Percentiles rank a stretch among this genome's conserved stretches.
Conservation (phyloP, 2,888 invertebrate genomes). For the Dorcus parallelipipedus region DNA sequence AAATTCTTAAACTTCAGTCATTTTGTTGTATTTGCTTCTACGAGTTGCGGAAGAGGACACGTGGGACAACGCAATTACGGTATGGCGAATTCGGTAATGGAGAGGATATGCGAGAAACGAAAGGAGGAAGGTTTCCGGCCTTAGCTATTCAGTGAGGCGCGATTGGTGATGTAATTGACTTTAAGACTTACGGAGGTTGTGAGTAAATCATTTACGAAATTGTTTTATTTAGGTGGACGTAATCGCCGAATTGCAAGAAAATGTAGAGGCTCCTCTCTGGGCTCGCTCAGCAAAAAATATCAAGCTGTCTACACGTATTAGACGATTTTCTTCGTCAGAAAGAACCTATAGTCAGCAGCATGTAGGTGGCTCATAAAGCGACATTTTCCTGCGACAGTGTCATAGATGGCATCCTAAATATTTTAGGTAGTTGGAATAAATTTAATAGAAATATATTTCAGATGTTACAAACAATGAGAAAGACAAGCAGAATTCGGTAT, state of each 20-base stretch:
- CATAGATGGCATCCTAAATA: slow-evolving; percentile 30
- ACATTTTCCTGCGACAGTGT: slow-evolving; percentile 41
- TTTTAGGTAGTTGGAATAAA: slow-evolving; percentile 50
- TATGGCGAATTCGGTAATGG: slow-evolving; percentile 87
- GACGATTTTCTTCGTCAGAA: slow-evolving; percentile 68
- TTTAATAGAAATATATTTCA: slow-evolving; percentile 24
- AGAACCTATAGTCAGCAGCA: slow-evolving; percentile 70
- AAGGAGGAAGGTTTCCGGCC: slow-evolving; percentile 66
- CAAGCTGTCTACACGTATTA: slow-evolving; percentile 59
- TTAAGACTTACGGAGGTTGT: slow-evolving; percentile 38
- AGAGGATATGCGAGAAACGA: slow-evolving; percentile 77
- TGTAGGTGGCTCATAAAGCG: slow-evolving; percentile 84
- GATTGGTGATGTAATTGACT: slow-evolving; percentile 74
- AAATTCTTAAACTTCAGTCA: slow-evolving; percentile 47
- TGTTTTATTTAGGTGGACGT: slow-evolving; percentile 17
- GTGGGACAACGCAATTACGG: slow-evolving; percentile 90
- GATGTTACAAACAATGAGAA: slow-evolving; percentile 67
- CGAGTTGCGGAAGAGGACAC: slow-evolving; percentile 88
- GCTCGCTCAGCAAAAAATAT: slow-evolving; percentile 65
- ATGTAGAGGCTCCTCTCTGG: slow-evolving; percentile 48
- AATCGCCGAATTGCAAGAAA: slow-evolving; percentile 52
- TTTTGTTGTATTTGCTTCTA: slow-evolving; percentile 90
- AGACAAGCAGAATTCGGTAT: slow-evolving; percentile 85
- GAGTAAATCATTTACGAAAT: slow-evolving; percentile 34
- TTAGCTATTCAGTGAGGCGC: slow-evolving; percentile 92